Conservation (phyloP, 2,888 invertebrate species). For the Caenorhabditis doughertyi region DNA sequence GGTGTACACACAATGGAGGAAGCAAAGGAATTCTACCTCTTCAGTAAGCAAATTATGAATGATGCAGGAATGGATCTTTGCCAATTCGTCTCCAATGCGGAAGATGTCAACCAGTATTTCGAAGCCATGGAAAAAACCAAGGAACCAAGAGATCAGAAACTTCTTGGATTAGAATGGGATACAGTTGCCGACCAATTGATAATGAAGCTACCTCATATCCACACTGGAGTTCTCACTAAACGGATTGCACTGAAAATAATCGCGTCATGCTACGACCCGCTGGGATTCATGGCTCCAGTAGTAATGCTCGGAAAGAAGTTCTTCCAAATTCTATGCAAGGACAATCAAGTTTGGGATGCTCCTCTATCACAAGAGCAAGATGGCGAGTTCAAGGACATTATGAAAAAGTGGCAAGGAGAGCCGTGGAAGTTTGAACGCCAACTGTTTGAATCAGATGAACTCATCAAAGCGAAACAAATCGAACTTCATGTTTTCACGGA, state of each 20-base stretch:
- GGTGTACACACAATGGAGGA: neutral
- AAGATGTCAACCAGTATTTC: conserved; percentile 5
- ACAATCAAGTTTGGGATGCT: conserved; percentile 38
- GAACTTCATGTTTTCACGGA: conserved; percentile 36
- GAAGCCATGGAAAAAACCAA: neutral
- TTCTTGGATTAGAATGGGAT: conserved; percentile 37
- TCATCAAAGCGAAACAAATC: neutral
- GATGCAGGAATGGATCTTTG: conserved; percentile 22
- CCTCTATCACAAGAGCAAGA: neutral
- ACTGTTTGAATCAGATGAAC: neutral
- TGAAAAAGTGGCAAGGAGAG: neutral
- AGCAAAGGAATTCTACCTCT: conserved; percentile 3
- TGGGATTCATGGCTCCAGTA: conserved; percentile 49
- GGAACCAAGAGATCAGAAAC: conserved; percentile 4
- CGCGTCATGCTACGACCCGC: conserved; percentile 53
- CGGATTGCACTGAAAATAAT: neutral
- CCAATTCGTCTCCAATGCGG: conserved; percentile 20
- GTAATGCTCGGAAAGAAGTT: conserved; percentile 48
- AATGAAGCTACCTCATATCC: neutral
- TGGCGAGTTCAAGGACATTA: neutral
- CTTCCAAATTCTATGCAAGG: conserved; percentile 33
- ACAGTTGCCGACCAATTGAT: neutral
- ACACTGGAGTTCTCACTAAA: neutral
- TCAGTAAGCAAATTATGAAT: conserved; percentile 5
- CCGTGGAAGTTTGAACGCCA: neutral